Evolutionary conservation across 2,888 invertebrate species (phyloP), one percentile per base, ranked within the genome.

Genomic region (Sabatieria punctata): DNA sequence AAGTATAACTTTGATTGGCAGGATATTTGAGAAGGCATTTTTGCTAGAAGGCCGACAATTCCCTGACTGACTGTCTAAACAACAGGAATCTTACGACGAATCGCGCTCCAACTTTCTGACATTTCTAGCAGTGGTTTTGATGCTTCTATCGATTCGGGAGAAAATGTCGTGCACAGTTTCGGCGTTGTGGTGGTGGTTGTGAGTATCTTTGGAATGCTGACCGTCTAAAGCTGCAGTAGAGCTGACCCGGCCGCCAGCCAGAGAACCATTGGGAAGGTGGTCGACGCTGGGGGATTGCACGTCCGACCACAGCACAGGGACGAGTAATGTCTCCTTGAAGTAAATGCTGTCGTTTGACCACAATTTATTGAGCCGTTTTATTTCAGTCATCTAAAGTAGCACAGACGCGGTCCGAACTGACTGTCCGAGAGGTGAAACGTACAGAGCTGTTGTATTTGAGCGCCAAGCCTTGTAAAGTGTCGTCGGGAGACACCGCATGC

Each of bases 381-480:
- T 49, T 1, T 54, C 54, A 8, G 57, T 52, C 6, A 55, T 52
- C 57, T 57, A 33, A 41, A 54, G 41, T 15, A 37, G 30, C 39
- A 6, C n/a, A n/a, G n/a, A n/a, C n/a, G n/a, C n/a, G n/a, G n/a
- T n/a, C n/a, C n/a, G n/a, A n/a, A n/a, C n/a, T n/a, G n/a, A n/a
- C n/a, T n/a, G n/a, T n/a, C n/a, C n/a, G n/a, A n/a, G n/a, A n/a
- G 15, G 21, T 37, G n/a, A 35, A 11, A 15, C 52, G 33, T 22
- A 57, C 56, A 41, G 56, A 50, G 36, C 55, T 55, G 46, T 55
- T 54, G 47, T 54, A 47, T 37, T 49, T 48, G 23, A 57, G 43
- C 2, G 56, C 55, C 24, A 57, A 50, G 6, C 56, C 52, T 45
- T 55, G 52, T 2, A 57, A 36, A 4, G 56, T 55, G 37, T 57